A percentile compares a stretch with the other conserved stretches of the same genome.
These are phyloP conservation scores for Platysternon megacephalum DNA, from an alignment of 2,113 vertebrate genomes.

Conservation along the genomic window DNA sequence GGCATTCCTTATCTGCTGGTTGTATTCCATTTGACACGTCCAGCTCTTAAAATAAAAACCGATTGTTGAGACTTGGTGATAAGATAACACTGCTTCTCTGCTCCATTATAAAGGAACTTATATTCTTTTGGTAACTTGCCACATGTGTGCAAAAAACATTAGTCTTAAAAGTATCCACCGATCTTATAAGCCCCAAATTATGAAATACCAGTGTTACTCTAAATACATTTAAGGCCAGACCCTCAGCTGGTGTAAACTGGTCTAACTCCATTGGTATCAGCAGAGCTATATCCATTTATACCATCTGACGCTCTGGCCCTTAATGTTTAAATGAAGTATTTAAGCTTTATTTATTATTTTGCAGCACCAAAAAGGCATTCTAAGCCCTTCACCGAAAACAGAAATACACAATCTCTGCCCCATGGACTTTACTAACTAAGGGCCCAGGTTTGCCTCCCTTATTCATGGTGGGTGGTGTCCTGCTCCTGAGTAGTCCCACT, in stretches of 20 bases:
- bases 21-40: constrained; percentile 31
- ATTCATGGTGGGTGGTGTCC: background rate
- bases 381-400: background rate
- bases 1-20: constrained; percentile 58
- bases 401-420: background rate
- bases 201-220: background rate
- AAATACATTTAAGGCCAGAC: background rate
- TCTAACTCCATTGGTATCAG: background rate
- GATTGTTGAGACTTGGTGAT: background rate
- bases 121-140: background rate
- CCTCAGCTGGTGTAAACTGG: background rate
- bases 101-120: background rate
- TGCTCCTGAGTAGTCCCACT: background rate
- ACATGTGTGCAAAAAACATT: fast-evolving
- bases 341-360: background rate
- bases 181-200: background rate
- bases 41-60: constrained; percentile 23
- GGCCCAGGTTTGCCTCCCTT: background rate
- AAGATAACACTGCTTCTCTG: background rate
- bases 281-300: background rate
- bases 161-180: background rate
- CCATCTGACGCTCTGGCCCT: background rate
- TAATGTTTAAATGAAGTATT: background rate
- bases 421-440: background rate
- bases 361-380: background rate